Evolutionary conservation across 2,113 vertebrate species (phyloP).

Genomic region (Nothocercus julius): DNA sequence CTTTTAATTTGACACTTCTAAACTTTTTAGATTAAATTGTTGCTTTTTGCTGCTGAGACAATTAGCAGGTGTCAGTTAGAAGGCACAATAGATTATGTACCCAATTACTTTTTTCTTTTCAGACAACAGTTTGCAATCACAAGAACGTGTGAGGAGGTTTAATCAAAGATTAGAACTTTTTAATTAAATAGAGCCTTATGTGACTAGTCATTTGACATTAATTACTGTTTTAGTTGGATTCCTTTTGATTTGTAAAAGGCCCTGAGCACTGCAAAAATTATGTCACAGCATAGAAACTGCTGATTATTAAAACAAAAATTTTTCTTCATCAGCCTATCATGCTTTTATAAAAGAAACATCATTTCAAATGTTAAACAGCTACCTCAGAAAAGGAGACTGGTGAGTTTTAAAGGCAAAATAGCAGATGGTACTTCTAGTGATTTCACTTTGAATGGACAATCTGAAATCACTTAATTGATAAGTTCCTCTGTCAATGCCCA

Average conservation of each 20-base stretch:
- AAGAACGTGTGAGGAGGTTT: slow-evolving; percentile 71
- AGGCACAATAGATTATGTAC: slow-evolving; percentile 70
- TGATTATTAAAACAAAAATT: slow-evolving; percentile 78
- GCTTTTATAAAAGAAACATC: slow-evolving; percentile 56
- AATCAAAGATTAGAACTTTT: slow-evolving; percentile 84
- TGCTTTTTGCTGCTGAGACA: slow-evolving; percentile 62
- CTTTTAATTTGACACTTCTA: background rate
- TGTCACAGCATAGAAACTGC: slow-evolving; percentile 69
- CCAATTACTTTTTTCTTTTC: slow-evolving; percentile 70
- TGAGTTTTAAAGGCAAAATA: slow-evolving; percentile 65
- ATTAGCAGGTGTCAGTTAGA: slow-evolving; percentile 76
- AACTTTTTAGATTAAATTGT: slow-evolving; percentile 49
- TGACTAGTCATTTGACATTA: slow-evolving; percentile 81
- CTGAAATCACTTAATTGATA: slow-evolving; percentile 75
- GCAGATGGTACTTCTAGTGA: slow-evolving; percentile 71
- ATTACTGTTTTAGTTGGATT: slow-evolving; percentile 81
- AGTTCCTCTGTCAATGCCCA: slow-evolving; percentile 63
- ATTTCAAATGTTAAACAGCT: slow-evolving; percentile 65
- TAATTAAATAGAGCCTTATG: slow-evolving; percentile 79
- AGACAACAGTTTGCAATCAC: slow-evolving; percentile 78
- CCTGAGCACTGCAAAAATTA: slow-evolving; percentile 73
- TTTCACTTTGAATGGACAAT: slow-evolving; percentile 68
- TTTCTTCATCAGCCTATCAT: slow-evolving; percentile 67
- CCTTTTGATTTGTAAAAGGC: slow-evolving; percentile 79
- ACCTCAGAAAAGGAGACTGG: slow-evolving; percentile 55